Evolutionary conservation across 2,888 invertebrate genomes (phyloP), one percentile per base, ranked within the genome.

Genomic region (Argyra leucocephala): DNA sequence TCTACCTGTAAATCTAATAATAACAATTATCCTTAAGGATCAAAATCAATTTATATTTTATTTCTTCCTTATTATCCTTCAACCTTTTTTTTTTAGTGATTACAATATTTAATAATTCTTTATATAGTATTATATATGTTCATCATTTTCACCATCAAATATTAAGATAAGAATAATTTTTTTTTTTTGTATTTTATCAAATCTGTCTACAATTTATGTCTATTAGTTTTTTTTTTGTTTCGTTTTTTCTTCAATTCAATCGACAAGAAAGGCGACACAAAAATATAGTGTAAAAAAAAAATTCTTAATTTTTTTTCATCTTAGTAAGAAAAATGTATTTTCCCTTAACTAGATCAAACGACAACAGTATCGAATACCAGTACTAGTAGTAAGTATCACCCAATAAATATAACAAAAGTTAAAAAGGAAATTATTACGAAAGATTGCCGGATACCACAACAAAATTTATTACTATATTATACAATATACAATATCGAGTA

Each of bases 381-480:
- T 31, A 31, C 31, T 31, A 31, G 31, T 31, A 31, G 10, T 31
- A 6, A 48, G 6, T 18, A 18, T 48, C 48, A 15, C 18, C 5
- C 48, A 48, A 48, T 48, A 48, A 48, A 48, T 18, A 18, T 18
- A 48, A 48, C 18, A 48, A 48, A 48, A 48, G n/a, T 48, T 48
- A 48, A 48, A 48, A 23, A 22, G 59, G 59, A 59, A 59, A 59
- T 59, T 59, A 59, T 59, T 23, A 23, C 48, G 59, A 23, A 59
- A 59, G 23, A 59, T 59, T 59, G 18, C 59, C 59, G 59, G 59
- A 59, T 59, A 59, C 59, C 23, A 23, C 59, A 58, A 58, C 22
- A 21, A 58, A 23, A 23, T 59, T 59, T 59, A 23, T 59, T 59
- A 59, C 59, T 48, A 48, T 31, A 7, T 6, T 2, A 31, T 31